phyloP scores from a whole-genome alignment of 2,113 vertebrate genomes.

The Atherinomorus stipes region DNA sequence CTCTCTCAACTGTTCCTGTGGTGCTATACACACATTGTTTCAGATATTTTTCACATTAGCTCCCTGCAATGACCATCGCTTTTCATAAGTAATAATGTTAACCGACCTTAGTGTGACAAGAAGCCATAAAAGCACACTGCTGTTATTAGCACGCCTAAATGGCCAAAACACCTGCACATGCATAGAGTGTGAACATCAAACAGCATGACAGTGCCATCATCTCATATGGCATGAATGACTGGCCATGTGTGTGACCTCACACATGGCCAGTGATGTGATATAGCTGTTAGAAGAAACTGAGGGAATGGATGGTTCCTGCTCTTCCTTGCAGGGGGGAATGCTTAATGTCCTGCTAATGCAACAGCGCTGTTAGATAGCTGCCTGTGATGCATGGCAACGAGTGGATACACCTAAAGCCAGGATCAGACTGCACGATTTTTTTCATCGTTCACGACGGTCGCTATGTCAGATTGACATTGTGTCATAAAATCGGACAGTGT shows the following conservation, averaged over 20 bases:
- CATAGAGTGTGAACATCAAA: conserved; percentile 23
- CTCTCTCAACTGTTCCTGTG: conserved; percentile 66
- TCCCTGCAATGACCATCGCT: conserved; percentile 49
- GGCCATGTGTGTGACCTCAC: too few relatives aligned
- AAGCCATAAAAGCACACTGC: background rate
- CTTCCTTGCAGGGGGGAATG: conserved; percentile 31
- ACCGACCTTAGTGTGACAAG: conserved; percentile 10
- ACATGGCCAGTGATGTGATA: conserved; percentile 22
- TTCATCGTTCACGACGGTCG: too few relatives aligned
- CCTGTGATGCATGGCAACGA: conserved; percentile 24
- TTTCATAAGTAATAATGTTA: conserved; percentile 63
- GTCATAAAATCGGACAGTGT: too few relatives aligned
- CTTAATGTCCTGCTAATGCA: conserved; percentile 67
- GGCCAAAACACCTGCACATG: conserved; percentile 27
- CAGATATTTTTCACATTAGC: conserved; percentile 65
- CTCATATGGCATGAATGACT: too few relatives aligned
- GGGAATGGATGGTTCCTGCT: conserved; percentile 43
- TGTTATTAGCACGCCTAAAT: conserved; percentile 31
- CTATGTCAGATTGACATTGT: too few relatives aligned
- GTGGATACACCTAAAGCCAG: conserved; percentile 56
- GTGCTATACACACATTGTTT: conserved; percentile 47
- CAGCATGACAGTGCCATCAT: conserved; percentile 20
- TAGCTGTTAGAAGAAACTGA: conserved; percentile 35
- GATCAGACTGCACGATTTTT: too few relatives aligned
- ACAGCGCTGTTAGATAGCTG: conserved; percentile 68